Percentiles rank a stretch among this genome's conserved stretches.
Evolutionary conservation across 2,113 vertebrate genomes (phyloP).

Genomic region (Anarhynchus alexandrinus): DNA sequence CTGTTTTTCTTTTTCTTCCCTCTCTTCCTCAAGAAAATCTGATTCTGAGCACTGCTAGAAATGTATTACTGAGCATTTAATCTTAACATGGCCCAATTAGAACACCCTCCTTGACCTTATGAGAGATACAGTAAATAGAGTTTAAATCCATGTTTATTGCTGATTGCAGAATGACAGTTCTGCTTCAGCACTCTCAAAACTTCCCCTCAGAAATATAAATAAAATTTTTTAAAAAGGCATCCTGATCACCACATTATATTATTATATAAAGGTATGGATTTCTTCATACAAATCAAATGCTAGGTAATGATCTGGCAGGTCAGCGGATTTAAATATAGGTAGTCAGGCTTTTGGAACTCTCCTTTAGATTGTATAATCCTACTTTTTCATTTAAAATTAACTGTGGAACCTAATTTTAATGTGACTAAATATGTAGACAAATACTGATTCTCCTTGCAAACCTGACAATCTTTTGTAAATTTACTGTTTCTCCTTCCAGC

Average conservation of each 20-base stretch:
- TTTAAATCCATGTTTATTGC: background rate
- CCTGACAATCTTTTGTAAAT: background rate
- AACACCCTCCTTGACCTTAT: background rate
- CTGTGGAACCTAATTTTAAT: background rate
- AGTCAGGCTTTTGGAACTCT: background rate
- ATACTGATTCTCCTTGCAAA: background rate
- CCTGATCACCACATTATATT: background rate
- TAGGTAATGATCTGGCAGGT: background rate
- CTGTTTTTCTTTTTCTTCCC: background rate
- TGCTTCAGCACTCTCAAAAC: background rate
- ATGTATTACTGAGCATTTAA: background rate
- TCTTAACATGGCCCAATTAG: background rate
- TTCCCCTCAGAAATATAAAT: background rate
- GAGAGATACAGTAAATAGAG: background rate
- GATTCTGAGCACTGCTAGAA: background rate
- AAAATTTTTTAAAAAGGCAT: background rate
- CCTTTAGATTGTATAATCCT: background rate
- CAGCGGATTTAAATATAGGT: background rate
- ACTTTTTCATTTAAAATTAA: background rate
- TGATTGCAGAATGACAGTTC: background rate
- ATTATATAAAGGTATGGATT: background rate
- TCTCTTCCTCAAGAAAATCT: background rate
- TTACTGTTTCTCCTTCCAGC: background rate
- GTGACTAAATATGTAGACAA: background rate
- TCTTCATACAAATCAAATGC: background rate